Evolutionary conservation across 2,113 vertebrate species (phyloP), one percentile per base, ranked within the genome.

Genomic region (Ageneiosus marmoratus): DNA sequence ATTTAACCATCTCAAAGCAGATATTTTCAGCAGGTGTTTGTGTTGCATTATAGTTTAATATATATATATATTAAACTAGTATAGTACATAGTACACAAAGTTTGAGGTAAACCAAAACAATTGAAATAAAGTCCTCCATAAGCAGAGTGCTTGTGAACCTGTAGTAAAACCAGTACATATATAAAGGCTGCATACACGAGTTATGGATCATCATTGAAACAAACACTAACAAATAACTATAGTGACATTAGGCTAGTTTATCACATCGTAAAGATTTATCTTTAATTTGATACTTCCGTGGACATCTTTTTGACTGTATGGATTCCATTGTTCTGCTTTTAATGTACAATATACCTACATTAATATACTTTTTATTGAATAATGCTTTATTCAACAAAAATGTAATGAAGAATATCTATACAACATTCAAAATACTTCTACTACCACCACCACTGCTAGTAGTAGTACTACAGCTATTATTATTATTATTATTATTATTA

Each of bases 1-100:
- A 46, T 32, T 70, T 41, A 80, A 16, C 62, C 79, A 70, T 65
- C 62, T 63, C 12, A 27, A 29, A 79, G 60, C 29, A 56, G 24
- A 81, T 32, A 73, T 58, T 44, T 81, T 55, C 34, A 41, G 65
- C 50, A 22, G 55, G 56, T 44, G 13, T 50, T 34, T 46, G 7
- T 69, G 44, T 32, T 65, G 9, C 34, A 0, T 44, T 65, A 10
- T 1, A n/a, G n/a, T n/a, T n/a, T n/a, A n/a, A n/a, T n/a, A n/a
- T n/a, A n/a, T n/a, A n/a, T n/a, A n/a, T n/a, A n/a, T n/a, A n/a
- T n/a, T n/a, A n/a, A n/a, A n/a, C n/a, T n/a, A n/a, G n/a, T n/a
- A n/a, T n/a, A n/a, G n/a, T n/a, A n/a, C n/a, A n/a, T n/a, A n/a
- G n/a, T n/a, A n/a, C n/a, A n/a, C n/a, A n/a, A n/a, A n/a, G n/a